Evolutionary conservation across 2,888 invertebrate genomes (phyloP).

Genomic region (Oscheius onirici): DNA sequence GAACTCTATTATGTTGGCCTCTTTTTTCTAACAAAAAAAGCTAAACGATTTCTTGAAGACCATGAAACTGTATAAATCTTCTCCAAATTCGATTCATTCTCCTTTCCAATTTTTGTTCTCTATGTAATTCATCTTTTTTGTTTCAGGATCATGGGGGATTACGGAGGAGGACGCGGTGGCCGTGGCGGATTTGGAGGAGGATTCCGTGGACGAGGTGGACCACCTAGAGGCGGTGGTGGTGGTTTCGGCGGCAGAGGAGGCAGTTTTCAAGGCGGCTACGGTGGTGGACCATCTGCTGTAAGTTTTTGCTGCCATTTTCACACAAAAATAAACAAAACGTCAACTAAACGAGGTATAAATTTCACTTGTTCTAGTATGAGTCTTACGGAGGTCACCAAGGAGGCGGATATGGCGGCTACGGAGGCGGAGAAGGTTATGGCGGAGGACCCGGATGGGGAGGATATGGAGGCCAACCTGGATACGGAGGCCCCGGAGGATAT

Average conservation of each 20-base stretch:
- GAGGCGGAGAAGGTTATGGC: no score
- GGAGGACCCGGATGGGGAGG: constrained; percentile 11
- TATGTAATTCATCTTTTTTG: no score
- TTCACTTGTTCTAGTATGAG: background rate
- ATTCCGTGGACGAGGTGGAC: constrained; percentile 5
- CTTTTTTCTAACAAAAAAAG: no score
- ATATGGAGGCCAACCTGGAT: constrained; percentile 28
- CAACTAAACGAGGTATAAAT: no score
- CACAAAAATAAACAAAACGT: no score
- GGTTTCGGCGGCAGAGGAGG: constrained; percentile 28
- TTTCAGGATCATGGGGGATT: constrained; percentile 21
- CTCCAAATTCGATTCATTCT: no score
- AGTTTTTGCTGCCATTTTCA: no score
- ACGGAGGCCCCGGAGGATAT: constrained; percentile 33
- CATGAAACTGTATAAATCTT: no score
- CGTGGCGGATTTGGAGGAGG: constrained; percentile 29
- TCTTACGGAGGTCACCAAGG: background rate
- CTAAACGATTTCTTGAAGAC: no score
- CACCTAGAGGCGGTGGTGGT: constrained; percentile 2
- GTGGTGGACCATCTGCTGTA: constrained; percentile 19
- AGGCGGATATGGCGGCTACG: constrained; percentile 24
- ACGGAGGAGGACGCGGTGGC: constrained; percentile 17
- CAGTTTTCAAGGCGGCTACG: constrained; percentile 30
- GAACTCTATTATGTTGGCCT: no score
- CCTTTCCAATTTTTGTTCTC: no score